Conservation (phyloP, 2,888 invertebrate species). For the Catocala nupta region DNA sequence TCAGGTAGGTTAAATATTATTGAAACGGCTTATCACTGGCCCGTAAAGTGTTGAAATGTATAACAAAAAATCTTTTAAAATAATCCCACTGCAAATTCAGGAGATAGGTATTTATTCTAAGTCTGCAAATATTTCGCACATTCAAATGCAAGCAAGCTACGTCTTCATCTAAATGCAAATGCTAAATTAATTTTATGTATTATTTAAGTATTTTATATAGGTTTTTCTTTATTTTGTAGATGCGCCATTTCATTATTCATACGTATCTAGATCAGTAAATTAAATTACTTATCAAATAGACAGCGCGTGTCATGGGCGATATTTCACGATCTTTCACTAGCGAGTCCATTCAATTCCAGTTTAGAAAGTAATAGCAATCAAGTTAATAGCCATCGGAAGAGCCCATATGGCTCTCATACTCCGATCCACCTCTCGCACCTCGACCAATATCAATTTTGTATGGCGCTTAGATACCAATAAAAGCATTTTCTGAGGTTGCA, state of each 20-base stretch:
- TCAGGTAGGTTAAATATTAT: conserved; percentile 34
- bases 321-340: conserved; percentile 17
- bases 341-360: conserved; percentile 30
- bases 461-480: conserved; percentile 81
- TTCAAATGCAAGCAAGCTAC: conserved; percentile 6
- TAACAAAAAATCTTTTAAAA: conserved; percentile 9
- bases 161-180: conserved; percentile 13
- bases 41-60: conserved; percentile 11
- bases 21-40: conserved; percentile 19
- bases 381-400: conserved; percentile 41
- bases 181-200: conserved; percentile 5
- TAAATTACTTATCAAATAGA: not conserved
- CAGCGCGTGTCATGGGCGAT: conserved; percentile 21
- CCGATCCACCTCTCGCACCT: conserved; percentile 56
- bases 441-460: conserved; percentile 65
- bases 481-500: conserved; percentile 77
- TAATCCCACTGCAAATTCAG: conserved; percentile 6
- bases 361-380: conserved; percentile 46
- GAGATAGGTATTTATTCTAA: conserved; percentile 10
- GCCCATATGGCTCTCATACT: conserved; percentile 41
- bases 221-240: conserved; percentile 11
- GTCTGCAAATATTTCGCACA: conserved; percentile 7
- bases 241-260: not conserved
- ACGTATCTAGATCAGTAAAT: not conserved
- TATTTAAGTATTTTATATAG: conserved; percentile 1